These are phyloP conservation scores for Petrolisthes cinctipes DNA, from an alignment of 2,888 invertebrate species.

Conservation along the genomic window DNA sequence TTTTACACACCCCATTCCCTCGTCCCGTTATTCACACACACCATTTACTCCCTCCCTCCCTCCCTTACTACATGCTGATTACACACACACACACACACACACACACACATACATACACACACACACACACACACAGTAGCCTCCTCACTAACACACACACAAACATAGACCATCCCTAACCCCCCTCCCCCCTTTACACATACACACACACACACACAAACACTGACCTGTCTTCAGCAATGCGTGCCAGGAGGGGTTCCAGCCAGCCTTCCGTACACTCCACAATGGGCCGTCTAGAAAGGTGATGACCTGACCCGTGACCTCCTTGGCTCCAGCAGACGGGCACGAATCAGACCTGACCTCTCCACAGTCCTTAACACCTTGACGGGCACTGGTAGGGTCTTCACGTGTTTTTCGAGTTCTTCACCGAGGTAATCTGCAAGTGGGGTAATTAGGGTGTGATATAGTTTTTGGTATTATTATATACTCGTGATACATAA, in stretches of 20 bases:
- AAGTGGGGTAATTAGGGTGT: neutral
- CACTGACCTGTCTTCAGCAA: conserved; percentile 83
- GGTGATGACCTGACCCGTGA: conserved; percentile 91
- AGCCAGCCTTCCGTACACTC: conserved; percentile 99
- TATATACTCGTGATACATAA: no score
- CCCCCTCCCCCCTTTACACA: conserved; percentile 8
- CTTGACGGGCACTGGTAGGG: conserved; percentile 86
- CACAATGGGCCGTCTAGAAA: conserved; percentile 91
- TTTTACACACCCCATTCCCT: neutral
- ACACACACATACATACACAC: conserved; percentile 4
- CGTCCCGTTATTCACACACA: neutral
- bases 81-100: conserved; percentile 15
- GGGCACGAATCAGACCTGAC: conserved; percentile 94
- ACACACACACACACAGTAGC: conserved; percentile 10
- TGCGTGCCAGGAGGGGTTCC: conserved; percentile 91
- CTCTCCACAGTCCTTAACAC: conserved; percentile 91
- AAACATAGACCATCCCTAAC: neutral
- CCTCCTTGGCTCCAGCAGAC: conserved; percentile 92
- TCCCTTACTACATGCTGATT: neutral
- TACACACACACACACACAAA: neutral
- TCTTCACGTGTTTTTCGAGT: conserved; percentile 89
- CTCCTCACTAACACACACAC: conserved; percentile 11
- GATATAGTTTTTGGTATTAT: no score
- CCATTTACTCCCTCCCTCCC: neutral
- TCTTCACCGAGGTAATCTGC: conserved; percentile 88